Evolutionary conservation across 2,113 vertebrate genomes (phyloP).

Genomic region (Equus quagga): DNA sequence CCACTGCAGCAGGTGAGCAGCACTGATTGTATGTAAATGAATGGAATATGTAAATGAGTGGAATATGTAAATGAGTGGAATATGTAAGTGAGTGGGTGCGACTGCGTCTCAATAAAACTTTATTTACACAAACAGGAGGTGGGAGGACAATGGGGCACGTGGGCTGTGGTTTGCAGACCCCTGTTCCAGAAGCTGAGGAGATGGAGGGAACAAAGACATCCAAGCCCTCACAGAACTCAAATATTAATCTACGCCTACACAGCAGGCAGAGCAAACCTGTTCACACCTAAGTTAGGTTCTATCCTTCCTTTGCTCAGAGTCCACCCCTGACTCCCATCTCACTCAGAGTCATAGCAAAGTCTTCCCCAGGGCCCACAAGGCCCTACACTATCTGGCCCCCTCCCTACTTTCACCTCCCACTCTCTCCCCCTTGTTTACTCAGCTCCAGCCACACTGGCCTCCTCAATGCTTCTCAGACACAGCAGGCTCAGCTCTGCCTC

Average conservation of each 20-base stretch:
- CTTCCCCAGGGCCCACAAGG: not conserved
- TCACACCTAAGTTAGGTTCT: not conserved
- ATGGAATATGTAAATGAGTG: not conserved
- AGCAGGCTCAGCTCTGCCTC: not conserved
- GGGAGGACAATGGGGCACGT: not conserved
- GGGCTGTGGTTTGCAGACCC: not conserved
- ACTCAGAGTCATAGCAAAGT: constrained; percentile 64
- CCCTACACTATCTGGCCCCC: not conserved
- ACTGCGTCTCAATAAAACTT: not conserved
- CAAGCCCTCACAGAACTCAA: not conserved
- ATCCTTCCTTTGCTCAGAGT: not conserved
- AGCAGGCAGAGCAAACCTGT: not conserved
- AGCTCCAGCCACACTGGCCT: not conserved
- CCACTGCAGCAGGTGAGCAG: not conserved
- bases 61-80: not conserved
- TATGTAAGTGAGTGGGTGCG: not conserved
- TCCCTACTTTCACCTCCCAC: not conserved
- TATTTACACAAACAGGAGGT: not conserved
- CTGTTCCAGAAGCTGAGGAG: not conserved
- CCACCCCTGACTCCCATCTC: not conserved
- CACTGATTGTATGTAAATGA: not conserved
- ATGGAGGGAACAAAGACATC: not conserved
- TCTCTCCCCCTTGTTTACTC: not conserved
- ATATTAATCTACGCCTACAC: not conserved
- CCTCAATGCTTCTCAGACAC: not conserved